phyloP scores from a whole-genome alignment of 2,113 vertebrate genomes.

The Holacanthus passer region DNA sequence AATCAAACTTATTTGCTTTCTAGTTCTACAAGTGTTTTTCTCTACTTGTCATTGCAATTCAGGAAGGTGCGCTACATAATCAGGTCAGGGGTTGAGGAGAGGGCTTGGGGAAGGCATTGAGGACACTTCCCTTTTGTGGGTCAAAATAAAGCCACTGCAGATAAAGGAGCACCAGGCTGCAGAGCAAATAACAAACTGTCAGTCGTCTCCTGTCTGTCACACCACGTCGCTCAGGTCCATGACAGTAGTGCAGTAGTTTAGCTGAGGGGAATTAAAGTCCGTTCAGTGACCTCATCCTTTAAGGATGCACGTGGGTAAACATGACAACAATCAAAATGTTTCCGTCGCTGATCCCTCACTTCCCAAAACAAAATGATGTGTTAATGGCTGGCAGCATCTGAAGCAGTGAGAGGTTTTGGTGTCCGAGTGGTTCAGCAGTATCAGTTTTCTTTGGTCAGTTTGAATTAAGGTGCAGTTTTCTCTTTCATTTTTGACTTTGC shows the following conservation, averaged over 20 bases:
- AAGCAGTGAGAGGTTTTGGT: slow-evolving; percentile 51
- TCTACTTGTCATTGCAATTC: slow-evolving; percentile 65
- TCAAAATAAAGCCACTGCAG: slow-evolving; percentile 41
- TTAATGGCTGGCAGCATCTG: slow-evolving; percentile 63
- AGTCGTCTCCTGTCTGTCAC: slow-evolving; percentile 6
- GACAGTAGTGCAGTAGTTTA: slow-evolving; percentile 52
- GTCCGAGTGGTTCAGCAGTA: slow-evolving; percentile 52
- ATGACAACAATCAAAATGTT: slow-evolving; percentile 30
- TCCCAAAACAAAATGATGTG: slow-evolving; percentile 6
- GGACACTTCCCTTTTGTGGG: slow-evolving; percentile 58
- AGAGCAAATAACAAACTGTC: slow-evolving; percentile 1
- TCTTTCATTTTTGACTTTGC: slow-evolving; percentile 32
- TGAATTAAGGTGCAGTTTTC: slow-evolving; percentile 77
- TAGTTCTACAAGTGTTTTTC: slow-evolving; percentile 69
- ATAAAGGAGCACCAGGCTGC: slow-evolving; percentile 55
- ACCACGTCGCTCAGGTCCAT: slow-evolving; percentile 8
- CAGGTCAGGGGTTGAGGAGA: slow-evolving; percentile 64
- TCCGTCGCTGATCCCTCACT: slow-evolving; percentile 16
- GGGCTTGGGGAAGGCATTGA: slow-evolving; percentile 52
- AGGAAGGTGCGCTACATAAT: slow-evolving; percentile 79
- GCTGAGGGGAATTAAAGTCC: neutral
- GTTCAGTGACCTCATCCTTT: neutral
- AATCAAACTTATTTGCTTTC: slow-evolving; percentile 66
- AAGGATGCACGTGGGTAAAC: slow-evolving; percentile 29
- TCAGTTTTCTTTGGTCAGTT: slow-evolving; percentile 77